Percentiles rank a stretch among this genome's conserved stretches.
phyloP scores from a whole-genome alignment of 2,797 vertebrate genomes.

The Enteromius fasciolatus region DNA sequence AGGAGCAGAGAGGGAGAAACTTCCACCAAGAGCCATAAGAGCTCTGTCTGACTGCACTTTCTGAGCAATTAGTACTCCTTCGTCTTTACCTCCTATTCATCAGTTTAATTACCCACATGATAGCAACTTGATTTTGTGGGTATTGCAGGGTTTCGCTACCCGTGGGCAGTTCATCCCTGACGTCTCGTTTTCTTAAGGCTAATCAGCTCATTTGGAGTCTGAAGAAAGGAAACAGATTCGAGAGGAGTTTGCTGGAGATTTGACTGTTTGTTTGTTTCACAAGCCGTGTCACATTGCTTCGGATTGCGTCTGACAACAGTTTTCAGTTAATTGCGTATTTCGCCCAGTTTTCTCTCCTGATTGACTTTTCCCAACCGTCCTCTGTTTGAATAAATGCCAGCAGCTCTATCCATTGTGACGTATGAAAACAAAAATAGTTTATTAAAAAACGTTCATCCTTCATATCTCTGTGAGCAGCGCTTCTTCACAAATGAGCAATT shows the following conservation, averaged over 20 bases:
- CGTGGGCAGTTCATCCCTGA: conserved; percentile 51
- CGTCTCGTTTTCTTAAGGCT: conserved; percentile 52
- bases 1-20: conserved; percentile 51
- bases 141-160: conserved; percentile 48
- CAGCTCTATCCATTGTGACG: conserved; percentile 29
- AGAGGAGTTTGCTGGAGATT: conserved; percentile 49
- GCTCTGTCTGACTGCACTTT: conserved; percentile 49
- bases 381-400: conserved; percentile 40
- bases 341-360: conserved; percentile 45
- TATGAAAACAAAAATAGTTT: conserved; percentile 38
- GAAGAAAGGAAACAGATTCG: conserved; percentile 44
- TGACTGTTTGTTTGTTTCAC: conserved; percentile 42
- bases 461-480: conserved; percentile 40
- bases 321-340: conserved; percentile 51
- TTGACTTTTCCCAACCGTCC: conserved; percentile 42
- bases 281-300: conserved; percentile 37
- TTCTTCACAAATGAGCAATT: conserved; percentile 15
- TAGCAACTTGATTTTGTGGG: conserved; percentile 57
- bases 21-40: conserved; percentile 55
- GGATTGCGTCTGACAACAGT: conserved; percentile 50
- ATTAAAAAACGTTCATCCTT: conserved; percentile 38
- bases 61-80: conserved; percentile 59
- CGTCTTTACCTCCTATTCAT: conserved; percentile 68
- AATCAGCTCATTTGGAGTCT: conserved; percentile 61
- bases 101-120: conserved; percentile 76